A percentile compares a stretch with the other conserved stretches of the same genome.
Evolutionary conservation across 2,797 vertebrate species (phyloP).

Genomic region (Rhadinocentrus ornatus): DNA sequence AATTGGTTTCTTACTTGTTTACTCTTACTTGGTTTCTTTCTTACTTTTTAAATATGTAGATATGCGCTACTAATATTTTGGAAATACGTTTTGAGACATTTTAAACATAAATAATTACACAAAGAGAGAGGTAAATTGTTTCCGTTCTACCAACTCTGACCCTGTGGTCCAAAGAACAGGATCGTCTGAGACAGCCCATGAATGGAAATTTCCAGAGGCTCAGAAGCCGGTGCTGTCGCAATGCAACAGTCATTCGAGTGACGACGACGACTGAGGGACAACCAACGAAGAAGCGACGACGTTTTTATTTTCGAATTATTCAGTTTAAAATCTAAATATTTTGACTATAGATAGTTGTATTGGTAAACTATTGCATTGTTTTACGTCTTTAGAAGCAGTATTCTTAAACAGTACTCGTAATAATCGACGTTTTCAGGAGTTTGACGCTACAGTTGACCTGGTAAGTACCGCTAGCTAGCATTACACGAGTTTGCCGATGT

Average conservation of each 20-base stretch:
- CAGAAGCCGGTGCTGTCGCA: neutral
- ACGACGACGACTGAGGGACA: neutral
- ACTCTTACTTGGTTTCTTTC: too few relatives aligned
- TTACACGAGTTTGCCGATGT: accelerated
- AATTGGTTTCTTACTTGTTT: neutral
- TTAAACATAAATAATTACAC: too few relatives aligned
- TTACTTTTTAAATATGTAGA: too few relatives aligned
- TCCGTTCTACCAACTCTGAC: neutral
- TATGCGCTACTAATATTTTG: neutral
- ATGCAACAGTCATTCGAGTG: accelerated
- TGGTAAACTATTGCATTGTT: accelerated
- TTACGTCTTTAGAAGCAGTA: neutral
- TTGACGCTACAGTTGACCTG: constrained; percentile 16
- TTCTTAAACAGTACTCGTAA: neutral
- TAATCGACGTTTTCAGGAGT: neutral
- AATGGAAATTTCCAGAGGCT: constrained; percentile 55
- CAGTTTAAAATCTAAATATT: accelerated
- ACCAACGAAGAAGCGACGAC: accelerated
- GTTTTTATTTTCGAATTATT: accelerated
- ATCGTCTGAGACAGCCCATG: neutral
- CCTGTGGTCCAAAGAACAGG: neutral
- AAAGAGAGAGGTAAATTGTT: accelerated
- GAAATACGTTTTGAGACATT: neutral
- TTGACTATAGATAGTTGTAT: accelerated
- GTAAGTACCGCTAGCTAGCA: constrained; percentile 36